Evolutionary conservation across 2,797 vertebrate species (phyloP), one percentile per base, ranked within the genome.

Genomic region (Schizopygopsis malacanthus): DNA sequence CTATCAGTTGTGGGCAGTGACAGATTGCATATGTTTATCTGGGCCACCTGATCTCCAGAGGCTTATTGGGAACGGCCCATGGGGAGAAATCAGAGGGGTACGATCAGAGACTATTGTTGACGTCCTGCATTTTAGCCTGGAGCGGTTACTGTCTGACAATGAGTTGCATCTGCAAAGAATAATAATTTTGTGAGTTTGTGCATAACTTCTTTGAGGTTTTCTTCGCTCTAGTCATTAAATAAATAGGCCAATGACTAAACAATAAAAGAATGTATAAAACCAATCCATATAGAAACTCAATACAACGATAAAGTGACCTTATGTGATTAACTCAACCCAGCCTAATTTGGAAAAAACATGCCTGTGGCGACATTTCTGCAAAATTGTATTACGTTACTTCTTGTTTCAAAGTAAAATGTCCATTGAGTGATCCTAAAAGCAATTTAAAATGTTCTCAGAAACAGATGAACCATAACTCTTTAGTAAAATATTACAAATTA

Each of bases 21-120:
- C 80, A 86, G 73, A 79, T 79, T 71, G 78, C 87, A 79, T 87
- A 81, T 87, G 87, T 73, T 87, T 89, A 88, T 88, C 88, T 89
- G 78, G 90, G 88, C 82, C 87, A 90, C 81, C 77, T 81, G 75
- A 83, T 90, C 84, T 78, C 83, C 72, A 22, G 86, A 81, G 76
- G 77, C 65, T 52, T 69, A 52, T 77, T 80, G 85, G 81, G 22
- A 83, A 70, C n/a, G 61, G 54, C 37, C 81, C 79, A 85, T 73
- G n/a, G 84, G 83, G 78, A 85, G 45, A 79, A 76, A 82, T 81
- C 39, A 80, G 56, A 85, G 71, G 82, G 52, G 39, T 79, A 72
- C 56, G 45, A 79, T 76, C 82, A 69, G 61, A 77, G 61, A 70
- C 72, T 82, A 71, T 67, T 67, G 82, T 71, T 59, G 11, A 22